These are phyloP conservation scores for Exaiptasia diaphana DNA, from an alignment of 64 coral and sea anemone species.

Conservation along the genomic window DNA sequence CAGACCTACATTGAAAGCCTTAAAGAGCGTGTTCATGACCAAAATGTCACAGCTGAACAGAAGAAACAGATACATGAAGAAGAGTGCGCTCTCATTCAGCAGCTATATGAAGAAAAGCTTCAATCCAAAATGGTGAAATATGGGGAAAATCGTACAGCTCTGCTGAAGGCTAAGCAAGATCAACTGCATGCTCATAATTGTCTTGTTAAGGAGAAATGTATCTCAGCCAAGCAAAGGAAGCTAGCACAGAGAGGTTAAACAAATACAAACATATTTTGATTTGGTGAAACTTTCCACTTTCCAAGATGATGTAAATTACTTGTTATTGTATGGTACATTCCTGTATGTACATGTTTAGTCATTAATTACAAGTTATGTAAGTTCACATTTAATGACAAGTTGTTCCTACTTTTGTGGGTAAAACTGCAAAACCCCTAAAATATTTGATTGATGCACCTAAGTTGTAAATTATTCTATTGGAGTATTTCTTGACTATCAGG, in stretches of 20 bases:
- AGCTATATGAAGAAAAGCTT: slow-evolving; percentile 63
- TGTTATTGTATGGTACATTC: slow-evolving; percentile 5
- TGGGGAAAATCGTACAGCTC: slow-evolving; percentile 57
- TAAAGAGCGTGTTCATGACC: slow-evolving; percentile 53
- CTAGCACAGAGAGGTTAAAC: slow-evolving; percentile 20
- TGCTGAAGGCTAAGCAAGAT: slow-evolving; percentile 60
- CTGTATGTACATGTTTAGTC: too few relatives aligned
- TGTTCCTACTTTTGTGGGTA: too few relatives aligned
- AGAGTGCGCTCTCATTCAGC: slow-evolving; percentile 33
- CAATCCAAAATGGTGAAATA: slow-evolving; percentile 65
- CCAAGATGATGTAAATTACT: too few relatives aligned
- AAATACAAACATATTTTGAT: too few relatives aligned
- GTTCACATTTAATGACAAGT: too few relatives aligned
- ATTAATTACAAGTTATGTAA: too few relatives aligned
- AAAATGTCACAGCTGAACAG: slow-evolving; percentile 69
- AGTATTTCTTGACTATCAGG: too few relatives aligned
- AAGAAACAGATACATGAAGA: slow-evolving; percentile 50
- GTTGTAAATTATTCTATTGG: too few relatives aligned
- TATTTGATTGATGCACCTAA: too few relatives aligned
- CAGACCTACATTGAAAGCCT: slow-evolving; percentile 43
- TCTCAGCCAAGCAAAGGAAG: slow-evolving; percentile 41
- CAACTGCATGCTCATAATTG: slow-evolving; percentile 47
- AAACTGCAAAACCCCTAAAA: too few relatives aligned
- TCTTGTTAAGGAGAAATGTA: slow-evolving; percentile 45
- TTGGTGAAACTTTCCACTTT: too few relatives aligned